Evolutionary conservation across 2,888 invertebrate species (phyloP).

Genomic region (Lycophotia porphyrea): DNA sequence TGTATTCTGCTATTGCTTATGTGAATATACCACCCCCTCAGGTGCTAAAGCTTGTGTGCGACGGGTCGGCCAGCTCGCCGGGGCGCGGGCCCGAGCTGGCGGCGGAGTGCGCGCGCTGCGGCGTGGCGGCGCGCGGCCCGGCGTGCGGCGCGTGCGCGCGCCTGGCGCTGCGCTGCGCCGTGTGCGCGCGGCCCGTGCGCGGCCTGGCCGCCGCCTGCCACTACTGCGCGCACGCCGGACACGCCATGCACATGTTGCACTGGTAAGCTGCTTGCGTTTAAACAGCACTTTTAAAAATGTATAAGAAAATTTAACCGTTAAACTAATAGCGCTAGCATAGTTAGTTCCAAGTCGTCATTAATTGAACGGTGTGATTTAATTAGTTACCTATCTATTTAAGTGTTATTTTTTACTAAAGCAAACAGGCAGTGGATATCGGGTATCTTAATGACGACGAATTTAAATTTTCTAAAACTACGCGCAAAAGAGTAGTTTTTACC

Average conservation of each 20-base stretch:
- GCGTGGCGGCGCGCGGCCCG: constrained; percentile 89
- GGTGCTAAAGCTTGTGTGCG: constrained; percentile 91
- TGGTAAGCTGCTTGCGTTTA: constrained; percentile 90
- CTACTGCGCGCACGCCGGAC: constrained; percentile 98
- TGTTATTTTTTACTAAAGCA: neutral
- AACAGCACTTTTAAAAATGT: neutral
- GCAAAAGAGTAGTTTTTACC: neutral
- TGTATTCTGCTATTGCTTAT: neutral
- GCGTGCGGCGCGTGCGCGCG: constrained; percentile 93
- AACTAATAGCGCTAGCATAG: neutral
- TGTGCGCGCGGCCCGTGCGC: constrained; percentile 96
- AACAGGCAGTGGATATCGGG: neutral
- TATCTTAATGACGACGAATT: neutral
- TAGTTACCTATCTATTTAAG: neutral
- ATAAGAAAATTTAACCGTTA: neutral
- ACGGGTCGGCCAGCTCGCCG: constrained; percentile 82
- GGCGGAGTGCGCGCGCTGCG: constrained; percentile 93
- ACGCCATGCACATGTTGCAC: constrained; percentile 94
- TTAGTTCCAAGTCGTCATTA: neutral
- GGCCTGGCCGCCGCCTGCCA: constrained; percentile 96
- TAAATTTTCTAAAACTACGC: neutral
- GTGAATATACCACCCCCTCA: constrained; percentile 45
- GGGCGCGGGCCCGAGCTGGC: constrained; percentile 92
- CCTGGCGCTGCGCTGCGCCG: constrained; percentile 94
- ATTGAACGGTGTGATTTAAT: neutral